Base-by-base conservation (phyloP, 2,113 vertebrate genomes). In the Carassius auratus region DNA sequence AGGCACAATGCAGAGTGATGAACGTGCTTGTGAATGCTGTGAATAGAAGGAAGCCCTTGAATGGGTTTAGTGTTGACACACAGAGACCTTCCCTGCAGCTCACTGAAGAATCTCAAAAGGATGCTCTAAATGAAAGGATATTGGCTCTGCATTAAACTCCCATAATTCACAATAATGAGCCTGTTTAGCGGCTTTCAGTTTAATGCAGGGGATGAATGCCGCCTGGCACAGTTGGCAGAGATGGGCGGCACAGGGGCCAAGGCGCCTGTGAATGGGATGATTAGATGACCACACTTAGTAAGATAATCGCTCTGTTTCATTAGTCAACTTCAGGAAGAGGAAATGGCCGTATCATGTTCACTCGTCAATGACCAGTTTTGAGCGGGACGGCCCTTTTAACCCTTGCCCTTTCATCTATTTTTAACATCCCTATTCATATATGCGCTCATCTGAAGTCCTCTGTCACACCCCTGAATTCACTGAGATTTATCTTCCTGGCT, bases 231-330 rank as follows among this genome's bases (percentile, higher is more conserved):
- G 87, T 87, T 89, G 90, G 88, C 89, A 86, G 79, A 81, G 83
- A 10, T 42, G 74, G 50, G 79, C 61, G 86, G 89, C 85, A 87
- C 55, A 68, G 73, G 64, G 86, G 89, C 89, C 91, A 91, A 91
- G 81, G 90, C 84, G 77, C 85, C 89, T 90, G 83, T 89, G 92
- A 92, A 92, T 85, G 79, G 85, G 85, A 89, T 87, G 69, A 91
- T 91, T 90, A 90, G 89, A 90, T 93, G 90, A 86, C 90, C 89
- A 57, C 80, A 85, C 76, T 83, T 85, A 87, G 88, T 90, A 91
- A 86, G 86, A 87, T 84, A 88, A 76, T 84, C 87, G 81, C 81
- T 76, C 84, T 84, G 84, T 66, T 57, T 73, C 66, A 86, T 52
- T 88, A 88, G 87, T 89, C 90, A 90, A 89, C 81, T 10, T 59